These are phyloP conservation scores for Drosophila rellima DNA, from an alignment of 2,888 invertebrate genomes.

Conservation along the genomic window DNA sequence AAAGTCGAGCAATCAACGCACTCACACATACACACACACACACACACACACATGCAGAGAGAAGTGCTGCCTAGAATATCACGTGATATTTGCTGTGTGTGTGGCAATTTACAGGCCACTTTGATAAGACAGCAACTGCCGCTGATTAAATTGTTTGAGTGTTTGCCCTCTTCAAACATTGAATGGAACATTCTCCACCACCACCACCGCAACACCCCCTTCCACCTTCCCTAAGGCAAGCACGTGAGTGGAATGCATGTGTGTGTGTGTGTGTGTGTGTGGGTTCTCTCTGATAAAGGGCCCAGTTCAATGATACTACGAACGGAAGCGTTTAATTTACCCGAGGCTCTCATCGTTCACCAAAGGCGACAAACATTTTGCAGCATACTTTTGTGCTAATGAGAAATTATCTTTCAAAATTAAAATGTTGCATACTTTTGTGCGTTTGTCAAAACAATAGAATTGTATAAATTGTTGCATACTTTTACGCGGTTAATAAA, in stretches of 20 bases:
- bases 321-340: slow-evolving; percentile 15
- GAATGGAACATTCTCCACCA: slow-evolving; percentile 26
- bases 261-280: no score
- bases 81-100: slow-evolving; percentile 58
- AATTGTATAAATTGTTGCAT: neutral
- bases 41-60: neutral
- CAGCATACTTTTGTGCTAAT: neutral
- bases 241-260: slow-evolving; percentile 21
- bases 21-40: slow-evolving; percentile 4
- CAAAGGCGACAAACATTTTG: no score
- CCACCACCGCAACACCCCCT: neutral
- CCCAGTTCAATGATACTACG: slow-evolving; percentile 32
- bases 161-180: slow-evolving; percentile 56
- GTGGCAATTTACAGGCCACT: slow-evolving; percentile 58
- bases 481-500: neutral
- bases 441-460: neutral
- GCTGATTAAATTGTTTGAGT: slow-evolving; percentile 70
- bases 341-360: neutral
- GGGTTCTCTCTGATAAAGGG: slow-evolving; percentile 25
- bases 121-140: slow-evolving; percentile 50
- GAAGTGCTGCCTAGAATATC: slow-evolving; percentile 43
- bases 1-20: slow-evolving; percentile 25
- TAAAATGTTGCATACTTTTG: neutral
- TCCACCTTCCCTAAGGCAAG: neutral
- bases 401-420: neutral